Evolutionary conservation across 2,888 invertebrate species (phyloP).

Genomic region (Lepidocyrtinus sp.): DNA sequence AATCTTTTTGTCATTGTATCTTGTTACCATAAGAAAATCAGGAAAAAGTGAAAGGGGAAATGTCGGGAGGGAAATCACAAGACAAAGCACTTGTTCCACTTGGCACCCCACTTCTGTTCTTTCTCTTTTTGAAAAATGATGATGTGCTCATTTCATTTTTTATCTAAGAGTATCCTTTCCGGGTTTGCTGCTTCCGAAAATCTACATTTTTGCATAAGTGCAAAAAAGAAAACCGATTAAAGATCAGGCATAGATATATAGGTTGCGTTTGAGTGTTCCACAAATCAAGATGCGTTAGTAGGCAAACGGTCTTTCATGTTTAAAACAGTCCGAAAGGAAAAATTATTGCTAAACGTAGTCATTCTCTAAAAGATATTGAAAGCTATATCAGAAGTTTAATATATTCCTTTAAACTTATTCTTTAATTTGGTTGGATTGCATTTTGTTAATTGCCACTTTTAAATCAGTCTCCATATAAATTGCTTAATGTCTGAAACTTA

Average conservation of each 20-base stretch:
- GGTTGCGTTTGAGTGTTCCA: not conserved
- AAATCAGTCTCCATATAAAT: too few species aligned
- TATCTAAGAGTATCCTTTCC: conserved; percentile 16
- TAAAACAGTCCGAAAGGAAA: too few species aligned
- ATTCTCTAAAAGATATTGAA: too few species aligned
- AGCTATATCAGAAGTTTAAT: too few species aligned
- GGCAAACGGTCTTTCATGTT: too few species aligned
- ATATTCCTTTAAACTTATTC: too few species aligned
- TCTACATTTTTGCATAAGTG: conserved; percentile 53
- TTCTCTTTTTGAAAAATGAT: not conserved
- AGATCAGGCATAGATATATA: too few species aligned
- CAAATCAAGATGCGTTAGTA: not conserved
- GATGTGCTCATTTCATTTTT: conserved; percentile 38
- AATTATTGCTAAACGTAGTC: too few species aligned
- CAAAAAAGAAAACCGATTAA: too few species aligned
- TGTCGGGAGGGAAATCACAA: conserved; percentile 22
- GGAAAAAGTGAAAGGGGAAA: conserved; percentile 27
- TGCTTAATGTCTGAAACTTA: too few species aligned
- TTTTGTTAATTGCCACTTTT: too few species aligned
- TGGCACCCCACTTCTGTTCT: conserved; percentile 15
- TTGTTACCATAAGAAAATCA: conserved; percentile 22
- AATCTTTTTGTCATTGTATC: conserved; percentile 18
- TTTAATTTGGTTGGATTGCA: too few species aligned
- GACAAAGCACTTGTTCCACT: conserved; percentile 53
- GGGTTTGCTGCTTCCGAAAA: conserved; percentile 38